Conservation (phyloP, 1,140 invertebrate species). For the Colletes latitarsis region DNA sequence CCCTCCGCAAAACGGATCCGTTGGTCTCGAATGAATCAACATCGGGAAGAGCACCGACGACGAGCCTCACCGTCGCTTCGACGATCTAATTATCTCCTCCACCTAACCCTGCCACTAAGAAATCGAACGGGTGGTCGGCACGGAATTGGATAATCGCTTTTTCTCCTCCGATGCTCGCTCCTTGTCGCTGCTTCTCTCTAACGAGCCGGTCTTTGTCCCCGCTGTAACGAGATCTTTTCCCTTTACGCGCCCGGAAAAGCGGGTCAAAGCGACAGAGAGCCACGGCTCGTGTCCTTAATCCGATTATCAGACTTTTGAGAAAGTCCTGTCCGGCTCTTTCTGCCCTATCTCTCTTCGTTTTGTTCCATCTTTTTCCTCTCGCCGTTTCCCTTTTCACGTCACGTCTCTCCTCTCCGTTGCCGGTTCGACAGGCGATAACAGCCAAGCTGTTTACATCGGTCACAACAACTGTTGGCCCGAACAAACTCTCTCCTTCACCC, state of each 20-base stretch:
- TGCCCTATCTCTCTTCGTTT: neutral
- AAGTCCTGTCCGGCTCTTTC: neutral
- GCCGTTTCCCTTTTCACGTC: neutral
- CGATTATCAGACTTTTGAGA: neutral
- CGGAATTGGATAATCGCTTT: constrained; percentile 24
- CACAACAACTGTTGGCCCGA: constrained; percentile 39
- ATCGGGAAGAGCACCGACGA: neutral
- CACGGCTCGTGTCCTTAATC: constrained; percentile 1
- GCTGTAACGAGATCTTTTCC: constrained; percentile 13
- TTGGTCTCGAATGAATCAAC: neutral
- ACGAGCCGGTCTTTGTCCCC: constrained; percentile 7
- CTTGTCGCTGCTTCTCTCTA: neutral
- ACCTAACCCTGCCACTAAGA: neutral
- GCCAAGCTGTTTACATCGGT: constrained; percentile 59
- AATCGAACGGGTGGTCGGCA: constrained; percentile 10
- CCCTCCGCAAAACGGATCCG: neutral
- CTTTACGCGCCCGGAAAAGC: neutral
- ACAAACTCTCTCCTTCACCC: constrained; percentile 46
- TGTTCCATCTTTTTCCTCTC: neutral
- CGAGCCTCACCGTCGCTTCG: neutral
- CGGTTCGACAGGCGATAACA: constrained; percentile 29
- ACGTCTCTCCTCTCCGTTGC: neutral
- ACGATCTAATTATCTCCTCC: neutral
- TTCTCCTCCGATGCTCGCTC: neutral
- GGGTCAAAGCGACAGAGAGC: constrained; percentile 2